phyloP scores from a whole-genome alignment of 2,797 vertebrate species.

The Scolopax bukidnonensis region DNA sequence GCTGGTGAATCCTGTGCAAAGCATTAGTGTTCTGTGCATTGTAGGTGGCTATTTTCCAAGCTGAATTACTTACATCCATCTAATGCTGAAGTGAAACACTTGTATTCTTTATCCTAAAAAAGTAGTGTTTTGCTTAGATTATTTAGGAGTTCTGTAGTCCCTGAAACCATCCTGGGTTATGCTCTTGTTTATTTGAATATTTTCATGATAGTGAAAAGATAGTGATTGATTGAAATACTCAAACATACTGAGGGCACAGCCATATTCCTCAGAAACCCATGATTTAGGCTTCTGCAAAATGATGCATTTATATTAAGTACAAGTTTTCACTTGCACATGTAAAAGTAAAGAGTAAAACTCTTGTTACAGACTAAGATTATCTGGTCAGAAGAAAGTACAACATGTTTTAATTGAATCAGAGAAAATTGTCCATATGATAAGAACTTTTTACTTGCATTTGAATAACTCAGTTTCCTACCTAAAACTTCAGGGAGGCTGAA shows the following conservation, averaged over 20 bases:
- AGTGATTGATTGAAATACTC: neutral
- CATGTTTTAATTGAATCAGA: neutral
- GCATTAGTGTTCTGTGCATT: neutral
- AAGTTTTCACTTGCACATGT: neutral
- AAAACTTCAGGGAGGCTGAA: neutral
- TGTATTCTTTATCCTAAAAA: neutral
- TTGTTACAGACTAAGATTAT: neutral
- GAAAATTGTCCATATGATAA: neutral
- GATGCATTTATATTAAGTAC: neutral
- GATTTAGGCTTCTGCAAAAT: neutral
- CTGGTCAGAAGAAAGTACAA: neutral
- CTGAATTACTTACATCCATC: neutral
- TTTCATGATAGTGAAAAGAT: neutral
- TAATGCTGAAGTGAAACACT: neutral
- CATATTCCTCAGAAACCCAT: neutral
- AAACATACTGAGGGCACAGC: neutral
- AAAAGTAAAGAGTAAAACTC: too few species aligned
- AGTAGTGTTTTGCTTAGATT: neutral
- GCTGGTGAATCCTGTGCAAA: neutral
- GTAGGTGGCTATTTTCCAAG: neutral
- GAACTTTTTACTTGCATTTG: neutral
- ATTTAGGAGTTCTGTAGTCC: neutral
- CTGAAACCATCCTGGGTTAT: neutral
- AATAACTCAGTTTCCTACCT: neutral
- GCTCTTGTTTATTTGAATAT: neutral